Conservation (phyloP, 2,797 vertebrate species). For the Megaceryle alcyon region DNA sequence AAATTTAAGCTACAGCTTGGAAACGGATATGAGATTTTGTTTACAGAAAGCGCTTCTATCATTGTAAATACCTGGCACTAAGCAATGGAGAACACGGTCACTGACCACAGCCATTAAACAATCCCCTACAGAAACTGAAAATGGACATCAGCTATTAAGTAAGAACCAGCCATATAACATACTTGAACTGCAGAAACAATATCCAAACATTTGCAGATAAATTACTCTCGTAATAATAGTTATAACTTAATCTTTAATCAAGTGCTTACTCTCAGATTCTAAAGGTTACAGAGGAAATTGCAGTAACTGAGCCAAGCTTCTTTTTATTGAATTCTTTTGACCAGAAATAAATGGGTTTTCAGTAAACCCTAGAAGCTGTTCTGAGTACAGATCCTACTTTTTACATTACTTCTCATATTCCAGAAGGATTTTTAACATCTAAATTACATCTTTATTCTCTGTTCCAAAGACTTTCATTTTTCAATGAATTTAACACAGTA, state of each 20-base stretch:
- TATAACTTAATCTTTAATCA: constrained; percentile 44
- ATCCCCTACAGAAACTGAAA: neutral
- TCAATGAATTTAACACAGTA: neutral
- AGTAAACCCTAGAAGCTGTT: neutral
- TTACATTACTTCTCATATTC: neutral
- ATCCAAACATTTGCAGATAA: neutral
- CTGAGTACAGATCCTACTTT: neutral
- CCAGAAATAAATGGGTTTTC: constrained; percentile 24
- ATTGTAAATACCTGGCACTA: constrained; percentile 31
- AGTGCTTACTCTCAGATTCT: constrained; percentile 25
- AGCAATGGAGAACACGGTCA: constrained; percentile 1
- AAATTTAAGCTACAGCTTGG: constrained; percentile 30
- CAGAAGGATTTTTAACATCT: neutral
- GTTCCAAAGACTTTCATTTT: neutral
- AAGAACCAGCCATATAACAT: neutral
- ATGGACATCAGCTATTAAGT: neutral
- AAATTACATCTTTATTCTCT: neutral
- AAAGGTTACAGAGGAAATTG: constrained; percentile 20
- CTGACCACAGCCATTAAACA: neutral
- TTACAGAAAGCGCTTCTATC: constrained; percentile 43
- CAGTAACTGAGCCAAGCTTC: neutral
- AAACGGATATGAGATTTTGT: constrained; percentile 24
- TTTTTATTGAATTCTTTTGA: constrained; percentile 47
- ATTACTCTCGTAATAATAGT: neutral
- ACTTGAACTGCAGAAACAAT: constrained; percentile 11